These are phyloP conservation scores for Helicorthomorpha holstii DNA, from an alignment of 1,140 invertebrate genomes.

Conservation along the genomic window DNA sequence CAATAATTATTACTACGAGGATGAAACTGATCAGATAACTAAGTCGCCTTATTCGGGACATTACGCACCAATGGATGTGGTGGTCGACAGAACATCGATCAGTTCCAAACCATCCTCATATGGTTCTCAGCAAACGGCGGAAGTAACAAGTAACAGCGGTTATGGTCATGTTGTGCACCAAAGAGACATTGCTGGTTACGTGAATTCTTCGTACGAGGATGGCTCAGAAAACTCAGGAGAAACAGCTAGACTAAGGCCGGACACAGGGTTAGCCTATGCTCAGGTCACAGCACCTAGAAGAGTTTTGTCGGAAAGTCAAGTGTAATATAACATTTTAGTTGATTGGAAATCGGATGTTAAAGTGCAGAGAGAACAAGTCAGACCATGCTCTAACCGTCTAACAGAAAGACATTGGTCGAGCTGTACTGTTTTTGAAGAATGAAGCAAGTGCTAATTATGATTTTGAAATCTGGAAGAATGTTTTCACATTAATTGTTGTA, in stretches of 20 bases:
- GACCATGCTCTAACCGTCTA: too few species aligned
- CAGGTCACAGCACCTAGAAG: background rate
- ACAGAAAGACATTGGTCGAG: too few species aligned
- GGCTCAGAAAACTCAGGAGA: background rate
- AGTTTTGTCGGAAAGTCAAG: slow-evolving; percentile 1
- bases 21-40: background rate
- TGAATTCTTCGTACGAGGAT: background rate
- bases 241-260: background rate
- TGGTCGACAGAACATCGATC: background rate
- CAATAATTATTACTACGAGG: background rate
- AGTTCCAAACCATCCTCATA: background rate
- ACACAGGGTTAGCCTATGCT: background rate
- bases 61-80: background rate
- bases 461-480: too few species aligned
- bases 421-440: too few species aligned
- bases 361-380: too few species aligned
- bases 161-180: background rate
- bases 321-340: background rate
- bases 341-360: too few species aligned
- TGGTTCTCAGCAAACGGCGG: background rate
- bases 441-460: too few species aligned
- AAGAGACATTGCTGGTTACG: background rate
- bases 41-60: background rate
- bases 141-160: background rate
- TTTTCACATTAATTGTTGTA: too few species aligned